Conservation (phyloP, 2,888 invertebrate genomes). For the Trichogramma evanescens region DNA sequence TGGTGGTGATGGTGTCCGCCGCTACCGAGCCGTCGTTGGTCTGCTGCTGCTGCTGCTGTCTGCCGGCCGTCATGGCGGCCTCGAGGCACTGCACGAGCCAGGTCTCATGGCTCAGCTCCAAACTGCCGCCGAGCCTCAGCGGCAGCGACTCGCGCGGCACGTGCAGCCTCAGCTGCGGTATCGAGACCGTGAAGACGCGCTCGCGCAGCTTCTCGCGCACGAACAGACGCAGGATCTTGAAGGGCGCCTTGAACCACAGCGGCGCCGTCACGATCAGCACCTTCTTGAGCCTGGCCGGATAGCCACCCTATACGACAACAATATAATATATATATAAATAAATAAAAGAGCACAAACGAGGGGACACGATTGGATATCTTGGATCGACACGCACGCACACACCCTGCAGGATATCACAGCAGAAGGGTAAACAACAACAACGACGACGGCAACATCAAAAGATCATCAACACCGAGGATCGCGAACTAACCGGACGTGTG, state of each 20-base stretch:
- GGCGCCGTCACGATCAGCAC: slow-evolving; percentile 96
- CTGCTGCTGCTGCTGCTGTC: slow-evolving; percentile 31
- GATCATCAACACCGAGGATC: background rate
- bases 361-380: no score
- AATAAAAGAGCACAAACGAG: background rate
- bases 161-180: slow-evolving; percentile 82
- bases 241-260: slow-evolving; percentile 96
- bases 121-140: slow-evolving; percentile 78
- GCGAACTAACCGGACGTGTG: background rate
- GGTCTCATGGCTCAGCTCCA: slow-evolving; percentile 80
- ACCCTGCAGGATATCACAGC: no score
- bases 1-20: slow-evolving; percentile 35
- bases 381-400: no score
- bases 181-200: slow-evolving; percentile 89
- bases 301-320: slow-evolving; percentile 69
- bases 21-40: slow-evolving; percentile 49
- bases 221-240: slow-evolving; percentile 88
- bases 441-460: no score
- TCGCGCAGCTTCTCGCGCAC: slow-evolving; percentile 92
- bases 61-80: slow-evolving; percentile 64
- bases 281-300: slow-evolving; percentile 94
- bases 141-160: slow-evolving; percentile 87
- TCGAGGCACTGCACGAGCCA: slow-evolving; percentile 74
- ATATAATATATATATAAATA: slow-evolving; percentile 10
- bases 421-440: no score